A percentile compares a stretch with the other conserved stretches of the same genome.
phyloP scores from a whole-genome alignment of 2,888 invertebrate genomes.

The Tetragonula carbonaria region DNA sequence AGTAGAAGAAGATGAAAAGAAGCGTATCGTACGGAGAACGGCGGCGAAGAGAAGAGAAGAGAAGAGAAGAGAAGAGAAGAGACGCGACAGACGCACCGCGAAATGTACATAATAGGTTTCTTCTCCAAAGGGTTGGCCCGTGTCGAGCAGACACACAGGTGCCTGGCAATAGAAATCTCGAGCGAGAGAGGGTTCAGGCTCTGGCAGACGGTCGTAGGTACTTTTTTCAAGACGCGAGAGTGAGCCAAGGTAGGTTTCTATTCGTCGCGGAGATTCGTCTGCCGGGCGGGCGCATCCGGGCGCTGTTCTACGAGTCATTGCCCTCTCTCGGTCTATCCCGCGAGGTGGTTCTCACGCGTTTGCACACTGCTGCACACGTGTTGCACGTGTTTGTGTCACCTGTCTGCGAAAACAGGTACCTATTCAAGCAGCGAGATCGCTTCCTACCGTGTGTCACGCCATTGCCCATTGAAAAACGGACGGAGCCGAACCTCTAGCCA shows the following conservation, averaged over 20 bases:
- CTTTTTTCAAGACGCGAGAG: constrained; percentile 30
- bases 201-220: constrained; percentile 32
- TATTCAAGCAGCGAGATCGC: constrained; percentile 75
- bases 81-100: background rate
- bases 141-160: constrained; percentile 15
- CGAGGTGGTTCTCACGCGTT: constrained; percentile 69
- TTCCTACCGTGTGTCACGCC: constrained; percentile 36
- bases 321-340: constrained; percentile 65
- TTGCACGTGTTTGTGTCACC: constrained; percentile 69
- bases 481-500: constrained; percentile 8
- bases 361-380: constrained; percentile 36
- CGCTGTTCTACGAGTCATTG: constrained; percentile 68
- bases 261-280: constrained; percentile 53
- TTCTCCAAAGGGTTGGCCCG: constrained; percentile 2
- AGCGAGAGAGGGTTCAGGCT: constrained; percentile 17
- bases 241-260: constrained; percentile 39
- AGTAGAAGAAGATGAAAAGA: no score
- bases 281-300: constrained; percentile 40
- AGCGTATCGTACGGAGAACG: no score
- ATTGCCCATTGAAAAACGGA: constrained; percentile 43
- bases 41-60: no score
- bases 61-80: background rate
- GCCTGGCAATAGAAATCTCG: constrained; percentile 31
- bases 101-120: background rate
- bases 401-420: constrained; percentile 77